A percentile compares a stretch with the other conserved stretches of the same genome.
These are phyloP conservation scores for Oriolus oriolus DNA, from an alignment of 2,113 vertebrate genomes.

Conservation along the genomic window DNA sequence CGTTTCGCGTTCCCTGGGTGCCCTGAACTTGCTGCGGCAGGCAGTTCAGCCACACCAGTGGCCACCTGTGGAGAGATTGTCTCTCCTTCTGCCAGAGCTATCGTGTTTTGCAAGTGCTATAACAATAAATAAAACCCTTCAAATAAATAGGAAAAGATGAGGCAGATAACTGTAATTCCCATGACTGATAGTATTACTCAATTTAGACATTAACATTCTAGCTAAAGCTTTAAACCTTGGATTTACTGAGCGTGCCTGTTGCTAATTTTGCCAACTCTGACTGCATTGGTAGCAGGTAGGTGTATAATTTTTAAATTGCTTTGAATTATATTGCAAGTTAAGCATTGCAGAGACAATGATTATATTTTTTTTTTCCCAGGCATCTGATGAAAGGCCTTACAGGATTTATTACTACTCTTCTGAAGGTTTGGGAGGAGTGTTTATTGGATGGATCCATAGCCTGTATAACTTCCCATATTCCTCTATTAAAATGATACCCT, in stretches of 20 bases:
- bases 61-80: neutral
- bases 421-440: conserved; percentile 31
- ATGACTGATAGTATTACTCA: conserved; percentile 12
- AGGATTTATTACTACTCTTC: conserved; percentile 17
- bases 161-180: conserved; percentile 26
- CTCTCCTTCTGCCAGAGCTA: neutral
- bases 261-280: conserved; percentile 37
- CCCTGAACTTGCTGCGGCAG: neutral
- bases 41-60: neutral
- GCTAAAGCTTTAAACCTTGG: conserved; percentile 18
- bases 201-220: conserved; percentile 17
- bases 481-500: neutral
- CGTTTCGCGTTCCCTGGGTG: accelerated
- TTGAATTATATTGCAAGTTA: conserved; percentile 11
- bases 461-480: neutral
- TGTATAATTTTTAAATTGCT: conserved; percentile 26
- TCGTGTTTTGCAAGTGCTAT: neutral
- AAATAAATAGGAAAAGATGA: conserved; percentile 47
- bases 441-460: neutral
- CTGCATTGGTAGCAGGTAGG: conserved; percentile 26
- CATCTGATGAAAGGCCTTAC: neutral
- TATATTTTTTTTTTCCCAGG: neutral
- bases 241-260: conserved; percentile 22
- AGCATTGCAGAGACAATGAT: neutral
- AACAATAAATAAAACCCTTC: conserved; percentile 8